A percentile compares a stretch with the other conserved stretches of the same genome.
phyloP scores from a whole-genome alignment of 2,797 vertebrate species.

The Gymnoscopelus braueri region DNA sequence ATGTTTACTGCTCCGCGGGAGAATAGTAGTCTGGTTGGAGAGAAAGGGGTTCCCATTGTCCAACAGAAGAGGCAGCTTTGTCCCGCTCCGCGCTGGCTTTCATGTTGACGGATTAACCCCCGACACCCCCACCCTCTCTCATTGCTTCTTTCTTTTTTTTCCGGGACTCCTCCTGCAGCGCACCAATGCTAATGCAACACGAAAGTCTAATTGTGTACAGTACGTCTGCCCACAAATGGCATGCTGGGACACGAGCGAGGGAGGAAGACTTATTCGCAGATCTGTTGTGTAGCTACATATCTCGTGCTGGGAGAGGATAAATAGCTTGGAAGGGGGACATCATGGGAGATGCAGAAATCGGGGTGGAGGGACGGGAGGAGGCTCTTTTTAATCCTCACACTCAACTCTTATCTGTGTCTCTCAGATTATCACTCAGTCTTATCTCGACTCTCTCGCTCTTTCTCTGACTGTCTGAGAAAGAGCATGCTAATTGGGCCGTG shows the following conservation, averaged over 20 bases:
- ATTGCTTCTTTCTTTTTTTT: conserved; percentile 12
- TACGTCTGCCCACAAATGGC: conserved; percentile 12
- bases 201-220: conserved; percentile 25
- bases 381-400: not conserved
- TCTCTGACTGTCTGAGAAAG: not conserved
- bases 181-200: conserved; percentile 20
- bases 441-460: not conserved
- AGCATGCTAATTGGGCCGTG: not conserved
- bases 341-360: not conserved
- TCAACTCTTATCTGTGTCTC: too few species aligned
- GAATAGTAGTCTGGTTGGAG: not conserved
- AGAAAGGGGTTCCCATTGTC: conserved; percentile 22
- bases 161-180: conserved; percentile 1
- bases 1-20: too few species aligned
- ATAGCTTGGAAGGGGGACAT: not conserved
- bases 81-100: conserved; percentile 35
- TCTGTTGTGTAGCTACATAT: not conserved
- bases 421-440: too few species aligned
- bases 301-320: conserved; percentile 6
- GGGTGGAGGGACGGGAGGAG: not conserved
- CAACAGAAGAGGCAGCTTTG: conserved; percentile 17
- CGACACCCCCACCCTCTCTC: not conserved
- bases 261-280: not conserved
- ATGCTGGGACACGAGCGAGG: not conserved
- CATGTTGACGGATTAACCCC: conserved; percentile 30